Base-by-base conservation (phyloP, 2,113 vertebrate genomes). In the Nycticorax nycticorax region DNA sequence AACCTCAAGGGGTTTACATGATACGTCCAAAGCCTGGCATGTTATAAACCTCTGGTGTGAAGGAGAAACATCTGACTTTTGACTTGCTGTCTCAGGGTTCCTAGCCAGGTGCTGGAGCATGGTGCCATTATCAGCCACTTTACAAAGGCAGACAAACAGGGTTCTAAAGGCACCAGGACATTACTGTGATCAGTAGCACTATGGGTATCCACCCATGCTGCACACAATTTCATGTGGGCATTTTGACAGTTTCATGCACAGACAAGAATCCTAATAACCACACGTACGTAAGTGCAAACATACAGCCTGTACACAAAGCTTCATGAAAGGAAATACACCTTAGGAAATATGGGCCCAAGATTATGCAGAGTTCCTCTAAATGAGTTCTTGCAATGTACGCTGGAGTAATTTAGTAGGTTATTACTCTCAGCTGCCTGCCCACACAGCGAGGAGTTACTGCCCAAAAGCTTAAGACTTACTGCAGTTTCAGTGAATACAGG, bases 391-490 rank as follows among this genome's bases (percentile, higher is more conserved):
- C 64, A 75, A 33, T 48, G 39, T 85, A 64, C 4, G 1, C 33
- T 75, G 55, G 66, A 78, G 84, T 89, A 91, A 94, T 95, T 96
- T 94, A 92, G 75, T 86, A 77, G 73, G 77, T 89, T 91, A 84
- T 96, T 94, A 75, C 62, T 95, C 79, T 96, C 47, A 91, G 48
- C 43, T 91, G 60, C 84, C 93, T 91, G 84, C 80, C 86, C 80
- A 92, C 80, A 89, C 64, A 82, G 43, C 21, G 84, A 82, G 80
- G 48, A 96, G 27, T 89, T 93, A 95, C 84, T 78, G 64, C 84
- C 66, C 60, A 30, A 95, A 92, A 94, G 39, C 37, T 30, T 30
- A 63, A 84, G 76, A 82, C 56, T 89, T 78, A 94, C 2, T 89
- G 55, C 74, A 64, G 30, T 68, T 92, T 87, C 84, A 67, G 48